phyloP scores from a whole-genome alignment of 2,113 vertebrate species.

The Globicephala melas region DNA sequence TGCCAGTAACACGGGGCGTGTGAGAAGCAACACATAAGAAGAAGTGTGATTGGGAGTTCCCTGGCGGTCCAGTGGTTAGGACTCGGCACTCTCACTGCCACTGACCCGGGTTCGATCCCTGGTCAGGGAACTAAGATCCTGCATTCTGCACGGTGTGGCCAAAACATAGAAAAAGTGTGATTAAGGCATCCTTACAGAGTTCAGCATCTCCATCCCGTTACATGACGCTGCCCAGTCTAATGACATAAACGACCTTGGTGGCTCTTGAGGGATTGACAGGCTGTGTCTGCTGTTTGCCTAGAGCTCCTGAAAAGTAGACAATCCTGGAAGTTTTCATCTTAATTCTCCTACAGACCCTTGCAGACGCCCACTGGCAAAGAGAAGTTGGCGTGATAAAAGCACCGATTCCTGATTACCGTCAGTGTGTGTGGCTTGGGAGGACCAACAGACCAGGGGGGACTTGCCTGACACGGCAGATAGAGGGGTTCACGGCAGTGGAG shows the following conservation, averaged over 20 bases:
- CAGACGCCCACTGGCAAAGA: not conserved
- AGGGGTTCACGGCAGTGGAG: not conserved
- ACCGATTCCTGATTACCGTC: accelerated
- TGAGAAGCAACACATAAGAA: not conserved
- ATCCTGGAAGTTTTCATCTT: not conserved
- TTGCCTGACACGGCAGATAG: accelerated
- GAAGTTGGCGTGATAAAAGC: not conserved
- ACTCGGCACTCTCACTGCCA: too few species aligned
- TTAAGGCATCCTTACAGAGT: not conserved
- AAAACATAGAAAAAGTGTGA: too few species aligned
- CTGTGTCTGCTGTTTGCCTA: not conserved
- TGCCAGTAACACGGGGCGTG: accelerated
- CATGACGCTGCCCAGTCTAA: not conserved
- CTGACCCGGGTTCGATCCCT: not conserved
- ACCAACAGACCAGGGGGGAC: not conserved
- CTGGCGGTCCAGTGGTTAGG: too few species aligned
- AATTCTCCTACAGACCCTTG: not conserved
- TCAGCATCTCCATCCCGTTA: too few species aligned
- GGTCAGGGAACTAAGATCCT: not conserved
- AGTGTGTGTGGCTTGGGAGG: accelerated
- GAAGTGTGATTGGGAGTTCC: not conserved
- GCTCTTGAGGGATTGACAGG: accelerated
- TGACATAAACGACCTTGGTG: accelerated
- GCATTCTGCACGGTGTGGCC: too few species aligned
- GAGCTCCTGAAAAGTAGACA: accelerated